Evolutionary conservation across 2,888 invertebrate genomes (phyloP), one percentile per base, ranked within the genome.

Genomic region (Chironomus riparius): DNA sequence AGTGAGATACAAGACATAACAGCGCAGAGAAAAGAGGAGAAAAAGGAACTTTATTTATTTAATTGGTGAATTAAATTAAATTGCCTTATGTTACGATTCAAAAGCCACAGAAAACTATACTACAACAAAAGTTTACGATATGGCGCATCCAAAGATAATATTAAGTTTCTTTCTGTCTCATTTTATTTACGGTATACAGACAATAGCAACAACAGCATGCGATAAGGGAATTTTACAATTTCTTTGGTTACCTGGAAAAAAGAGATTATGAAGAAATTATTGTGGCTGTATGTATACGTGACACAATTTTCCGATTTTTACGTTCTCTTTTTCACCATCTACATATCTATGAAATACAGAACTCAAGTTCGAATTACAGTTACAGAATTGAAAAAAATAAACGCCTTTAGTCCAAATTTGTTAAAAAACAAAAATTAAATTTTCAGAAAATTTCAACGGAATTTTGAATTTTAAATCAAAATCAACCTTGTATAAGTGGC

Each of bases 211-310:
- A 65, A 65, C 22, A 65, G 56, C 18, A 21, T 22, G 22, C 65
- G 65, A 65, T 65, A 65, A 65, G 65, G 24, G 65, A 65, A 24
- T 21, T 65, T 65, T 65, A 65, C 65, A 56, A 4, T 65, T 13
- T 24, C 21, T 70, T 50, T 70, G 47, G 10, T 22, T 21, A 61
- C 28, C 61, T 61, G 61, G 38, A 38, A 62, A 47, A 24, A 65
- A 24, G 62, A 56, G 72, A 61, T 72, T 72, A 72, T 38, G 38
- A 38, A 72, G 61, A 61, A 38, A 72, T 72, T 72, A 72, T 72
- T 72, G 50, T 72, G 50, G 72, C 38, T 61, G 18, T 21, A 61
- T 7, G 18, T 72, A 62, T 38, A 72, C 72, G 72, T 72, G 72
- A 72, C 72, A 61, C 62, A 72, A 72, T 61, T 72, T 72, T 72